Conservation (phyloP, 2,113 vertebrate genomes). For the Ciconia boyciana region DNA sequence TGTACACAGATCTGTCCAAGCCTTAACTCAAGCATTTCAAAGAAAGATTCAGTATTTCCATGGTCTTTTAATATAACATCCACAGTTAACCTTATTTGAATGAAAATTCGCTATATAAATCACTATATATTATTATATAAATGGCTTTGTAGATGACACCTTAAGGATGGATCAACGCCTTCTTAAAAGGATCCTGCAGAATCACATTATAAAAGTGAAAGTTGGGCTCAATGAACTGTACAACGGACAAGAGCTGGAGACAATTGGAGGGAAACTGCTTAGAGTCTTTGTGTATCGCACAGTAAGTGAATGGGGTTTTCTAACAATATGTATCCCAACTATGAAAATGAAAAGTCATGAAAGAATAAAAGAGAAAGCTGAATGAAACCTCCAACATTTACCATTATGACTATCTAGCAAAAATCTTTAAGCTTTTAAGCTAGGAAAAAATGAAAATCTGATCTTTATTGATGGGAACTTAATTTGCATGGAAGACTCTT, state of each 20-base stretch:
- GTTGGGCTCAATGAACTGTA: constrained; percentile 86
- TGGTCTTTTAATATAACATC: not conserved
- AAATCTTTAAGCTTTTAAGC: not conserved
- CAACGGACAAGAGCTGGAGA: constrained; percentile 92
- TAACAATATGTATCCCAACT: not conserved
- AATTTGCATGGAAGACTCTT: not conserved
- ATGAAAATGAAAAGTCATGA: not conserved
- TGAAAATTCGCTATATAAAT: not conserved
- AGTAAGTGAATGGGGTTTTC: constrained; percentile 72
- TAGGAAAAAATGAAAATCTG: not conserved
- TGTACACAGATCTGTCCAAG: not conserved
- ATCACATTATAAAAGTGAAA: constrained; percentile 91
- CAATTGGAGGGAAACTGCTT: constrained; percentile 86
- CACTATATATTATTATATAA: not conserved
- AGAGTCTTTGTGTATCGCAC: constrained; percentile 96
- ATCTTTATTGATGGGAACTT: not conserved
- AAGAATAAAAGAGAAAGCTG: not conserved
- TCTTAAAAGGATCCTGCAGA: constrained; percentile 87
- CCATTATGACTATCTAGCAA: not conserved
- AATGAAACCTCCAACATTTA: not conserved
- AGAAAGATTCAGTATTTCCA: not conserved
- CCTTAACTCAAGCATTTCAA: not conserved
- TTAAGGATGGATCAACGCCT: constrained; percentile 86
- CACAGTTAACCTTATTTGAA: not conserved
- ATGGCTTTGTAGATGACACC: constrained; percentile 81